A percentile compares a stretch with the other conserved stretches of the same genome.
phyloP scores from a whole-genome alignment of 2,113 vertebrate species.

The Aleadryas rufinucha region DNA sequence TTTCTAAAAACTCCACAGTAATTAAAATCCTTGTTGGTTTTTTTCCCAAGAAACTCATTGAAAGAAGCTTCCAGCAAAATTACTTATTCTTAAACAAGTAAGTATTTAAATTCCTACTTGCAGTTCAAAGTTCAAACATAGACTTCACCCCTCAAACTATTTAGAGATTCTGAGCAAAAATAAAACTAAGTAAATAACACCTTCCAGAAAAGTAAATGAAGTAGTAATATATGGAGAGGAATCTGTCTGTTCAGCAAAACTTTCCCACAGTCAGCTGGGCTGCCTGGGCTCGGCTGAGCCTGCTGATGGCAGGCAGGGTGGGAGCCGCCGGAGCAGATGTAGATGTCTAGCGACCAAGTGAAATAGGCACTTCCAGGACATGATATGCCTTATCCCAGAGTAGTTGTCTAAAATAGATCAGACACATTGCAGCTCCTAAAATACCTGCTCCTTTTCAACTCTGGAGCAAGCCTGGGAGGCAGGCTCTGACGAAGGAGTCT shows the following conservation, averaged over 20 bases:
- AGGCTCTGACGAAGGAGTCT: not conserved
- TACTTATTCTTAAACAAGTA: not conserved
- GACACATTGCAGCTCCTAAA: not conserved
- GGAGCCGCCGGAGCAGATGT: not conserved
- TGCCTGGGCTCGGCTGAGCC: not conserved
- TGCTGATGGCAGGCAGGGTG: not conserved
- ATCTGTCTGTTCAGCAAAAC: not conserved
- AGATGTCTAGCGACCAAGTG: accelerated
- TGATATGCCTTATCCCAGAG: not conserved
- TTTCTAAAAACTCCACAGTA: not conserved
- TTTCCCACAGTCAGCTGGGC: not conserved
- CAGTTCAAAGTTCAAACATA: not conserved
- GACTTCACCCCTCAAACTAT: not conserved
- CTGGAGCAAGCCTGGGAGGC: not conserved
- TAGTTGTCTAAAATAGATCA: not conserved
- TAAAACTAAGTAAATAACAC: not conserved
- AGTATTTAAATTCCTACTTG: not conserved
- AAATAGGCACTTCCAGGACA: not conserved
- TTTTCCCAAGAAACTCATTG: not conserved
- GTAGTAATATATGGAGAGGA: not conserved
- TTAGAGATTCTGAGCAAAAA: not conserved
- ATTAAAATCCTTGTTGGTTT: not conserved
- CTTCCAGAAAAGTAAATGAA: not conserved
- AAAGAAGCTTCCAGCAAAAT: not conserved
- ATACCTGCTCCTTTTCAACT: not conserved